Percentiles rank a stretch among this genome's conserved stretches.
phyloP scores from a whole-genome alignment of 1,140 invertebrate genomes.

The Periplaneta americana region DNA sequence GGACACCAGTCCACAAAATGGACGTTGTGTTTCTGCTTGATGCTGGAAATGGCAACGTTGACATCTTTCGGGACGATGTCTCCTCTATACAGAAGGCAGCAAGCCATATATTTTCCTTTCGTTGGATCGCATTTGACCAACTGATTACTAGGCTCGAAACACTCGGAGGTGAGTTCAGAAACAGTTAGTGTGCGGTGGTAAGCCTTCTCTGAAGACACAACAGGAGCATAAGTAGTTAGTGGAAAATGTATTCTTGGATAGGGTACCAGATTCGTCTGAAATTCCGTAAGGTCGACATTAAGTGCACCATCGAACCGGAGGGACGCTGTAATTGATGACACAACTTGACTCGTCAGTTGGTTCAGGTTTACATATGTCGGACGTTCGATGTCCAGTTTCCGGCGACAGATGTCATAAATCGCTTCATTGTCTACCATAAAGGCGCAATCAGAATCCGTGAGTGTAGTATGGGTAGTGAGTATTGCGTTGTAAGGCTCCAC shows the following conservation, averaged over 20 bases:
- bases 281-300: slow-evolving; percentile 80
- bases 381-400: too few relatives aligned
- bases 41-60: slow-evolving; percentile 74
- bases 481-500: slow-evolving; percentile 86
- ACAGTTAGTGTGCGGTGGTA: slow-evolving; percentile 77
- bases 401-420: too few relatives aligned
- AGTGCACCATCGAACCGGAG: slow-evolving; percentile 66
- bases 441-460: too few relatives aligned
- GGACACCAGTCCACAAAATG: slow-evolving; percentile 82
- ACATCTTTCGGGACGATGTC: slow-evolving; percentile 75
- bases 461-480: slow-evolving; percentile 68
- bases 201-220: slow-evolving; percentile 52
- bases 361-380: too few relatives aligned
- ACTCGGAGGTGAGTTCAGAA: slow-evolving; percentile 81
- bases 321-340: slow-evolving; percentile 50
- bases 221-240: slow-evolving; percentile 51
- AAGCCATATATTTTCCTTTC: slow-evolving; percentile 87
- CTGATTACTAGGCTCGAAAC: slow-evolving; percentile 63
- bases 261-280: slow-evolving; percentile 68
- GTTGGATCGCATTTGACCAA: slow-evolving; percentile 85
- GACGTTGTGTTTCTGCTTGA: slow-evolving; percentile 79
- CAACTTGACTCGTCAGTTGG: too few relatives aligned
- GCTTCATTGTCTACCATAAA: too few relatives aligned
- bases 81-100: slow-evolving; percentile 68
- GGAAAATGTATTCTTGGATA: slow-evolving; percentile 74